Evolutionary conservation across 2,797 vertebrate species (phyloP).

Genomic region (Anolis apletophallus): DNA sequence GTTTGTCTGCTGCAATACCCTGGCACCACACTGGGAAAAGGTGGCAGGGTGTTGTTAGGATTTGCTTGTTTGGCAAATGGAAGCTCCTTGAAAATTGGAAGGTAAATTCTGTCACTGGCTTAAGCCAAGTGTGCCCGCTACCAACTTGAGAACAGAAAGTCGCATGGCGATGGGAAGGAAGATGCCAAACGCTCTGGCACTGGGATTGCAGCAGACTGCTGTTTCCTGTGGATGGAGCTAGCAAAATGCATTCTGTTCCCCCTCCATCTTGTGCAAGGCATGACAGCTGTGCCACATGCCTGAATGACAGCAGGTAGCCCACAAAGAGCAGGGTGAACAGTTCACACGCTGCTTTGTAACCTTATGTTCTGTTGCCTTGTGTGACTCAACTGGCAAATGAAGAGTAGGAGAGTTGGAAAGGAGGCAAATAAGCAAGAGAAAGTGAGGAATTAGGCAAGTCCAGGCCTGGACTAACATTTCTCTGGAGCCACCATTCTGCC

Average conservation of each 20-base stretch:
- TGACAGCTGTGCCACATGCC: conserved; percentile 25
- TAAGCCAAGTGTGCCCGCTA: background rate
- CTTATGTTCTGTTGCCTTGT: background rate
- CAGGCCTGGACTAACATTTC: background rate
- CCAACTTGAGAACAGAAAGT: conserved; percentile 11
- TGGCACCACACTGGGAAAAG: background rate
- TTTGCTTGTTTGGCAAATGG: background rate
- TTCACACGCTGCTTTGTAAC: conserved; percentile 2
- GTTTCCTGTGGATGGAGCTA: conserved; percentile 17
- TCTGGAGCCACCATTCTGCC: background rate
- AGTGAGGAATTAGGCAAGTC: background rate
- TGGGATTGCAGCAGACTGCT: background rate
- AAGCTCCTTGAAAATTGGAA: conserved; percentile 36
- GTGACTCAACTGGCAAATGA: background rate
- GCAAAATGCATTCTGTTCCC: background rate
- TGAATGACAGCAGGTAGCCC: background rate
- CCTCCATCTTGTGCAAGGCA: conserved; percentile 20
- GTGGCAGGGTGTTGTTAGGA: background rate
- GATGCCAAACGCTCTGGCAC: conserved; percentile 7
- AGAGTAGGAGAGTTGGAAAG: background rate
- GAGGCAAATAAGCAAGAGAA: background rate
- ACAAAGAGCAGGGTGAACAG: background rate
- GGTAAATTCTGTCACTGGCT: background rate
- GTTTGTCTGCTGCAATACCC: background rate
- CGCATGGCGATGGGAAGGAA: background rate